These are phyloP conservation scores for Brachyistius frenatus DNA, from an alignment of 2,113 vertebrate species.

Conservation along the genomic window DNA sequence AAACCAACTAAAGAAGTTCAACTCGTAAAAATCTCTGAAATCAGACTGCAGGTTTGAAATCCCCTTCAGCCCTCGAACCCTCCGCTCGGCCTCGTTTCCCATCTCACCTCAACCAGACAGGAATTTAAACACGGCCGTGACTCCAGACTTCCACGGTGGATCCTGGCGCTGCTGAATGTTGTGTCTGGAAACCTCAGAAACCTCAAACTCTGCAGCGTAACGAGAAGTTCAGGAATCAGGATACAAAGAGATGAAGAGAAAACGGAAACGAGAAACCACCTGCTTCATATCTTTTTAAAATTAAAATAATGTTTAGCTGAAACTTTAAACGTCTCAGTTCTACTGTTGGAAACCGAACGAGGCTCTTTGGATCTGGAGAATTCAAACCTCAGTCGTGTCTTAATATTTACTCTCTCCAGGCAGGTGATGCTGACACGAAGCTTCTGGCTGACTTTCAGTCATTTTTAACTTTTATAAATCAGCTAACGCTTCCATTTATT, in stretches of 20 bases:
- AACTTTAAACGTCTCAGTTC: too few species aligned
- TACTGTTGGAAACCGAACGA: too few species aligned
- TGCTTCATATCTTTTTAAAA: background rate
- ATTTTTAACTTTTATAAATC: background rate
- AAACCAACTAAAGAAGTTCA: too few species aligned
- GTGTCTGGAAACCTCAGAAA: constrained; percentile 32
- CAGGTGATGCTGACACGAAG: background rate
- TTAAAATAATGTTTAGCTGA: too few species aligned
- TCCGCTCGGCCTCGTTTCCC: too few species aligned
- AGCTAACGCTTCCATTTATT: background rate
- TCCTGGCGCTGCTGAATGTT: constrained; percentile 25
- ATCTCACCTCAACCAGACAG: background rate
- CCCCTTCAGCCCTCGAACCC: too few species aligned
- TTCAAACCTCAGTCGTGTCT: background rate
- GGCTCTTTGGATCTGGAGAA: too few species aligned
- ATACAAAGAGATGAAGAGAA: background rate
- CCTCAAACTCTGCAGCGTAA: background rate
- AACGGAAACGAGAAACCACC: background rate
- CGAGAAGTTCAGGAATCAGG: background rate
- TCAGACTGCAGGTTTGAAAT: too few species aligned
- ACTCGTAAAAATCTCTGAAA: too few species aligned
- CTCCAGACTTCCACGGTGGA: background rate
- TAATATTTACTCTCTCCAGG: background rate
- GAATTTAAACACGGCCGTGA: constrained; percentile 9
- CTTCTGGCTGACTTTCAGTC: background rate